These are phyloP conservation scores for Agriopis aurantiaria DNA, from an alignment of 2,888 invertebrate genomes.

Conservation along the genomic window DNA sequence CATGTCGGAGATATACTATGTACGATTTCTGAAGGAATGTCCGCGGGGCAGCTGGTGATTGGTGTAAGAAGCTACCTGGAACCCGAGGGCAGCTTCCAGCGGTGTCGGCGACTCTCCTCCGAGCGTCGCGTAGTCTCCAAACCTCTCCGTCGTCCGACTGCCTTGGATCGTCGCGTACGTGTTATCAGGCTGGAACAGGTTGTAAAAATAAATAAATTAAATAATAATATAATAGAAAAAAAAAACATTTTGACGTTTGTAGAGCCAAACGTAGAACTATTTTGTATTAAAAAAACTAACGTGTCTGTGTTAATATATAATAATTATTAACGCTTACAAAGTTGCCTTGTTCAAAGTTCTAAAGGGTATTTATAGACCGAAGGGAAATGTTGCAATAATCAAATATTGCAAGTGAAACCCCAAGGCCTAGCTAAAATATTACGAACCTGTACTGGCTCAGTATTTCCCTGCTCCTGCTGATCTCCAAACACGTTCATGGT, in stretches of 20 bases:
- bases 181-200: slow-evolving; percentile 87
- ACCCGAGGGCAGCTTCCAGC: slow-evolving; percentile 78
- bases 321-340: no score
- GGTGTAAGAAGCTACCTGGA: slow-evolving; percentile 65
- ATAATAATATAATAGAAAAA: no score
- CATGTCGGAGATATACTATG: no score
- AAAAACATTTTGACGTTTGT: no score
- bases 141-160: slow-evolving; percentile 83
- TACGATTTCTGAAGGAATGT: no score
- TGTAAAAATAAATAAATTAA: not conserved
- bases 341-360: no score
- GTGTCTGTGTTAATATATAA: no score
- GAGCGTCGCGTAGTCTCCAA: slow-evolving; percentile 89
- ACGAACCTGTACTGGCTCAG: slow-evolving; percentile 63
- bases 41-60: no score
- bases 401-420: not conserved
- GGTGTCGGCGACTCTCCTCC: slow-evolving; percentile 80
- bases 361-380: no score
- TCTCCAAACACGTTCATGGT: slow-evolving; percentile 96
- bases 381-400: not conserved
- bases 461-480: slow-evolving; percentile 70
- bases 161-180: slow-evolving; percentile 93
- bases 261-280: no score
- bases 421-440: not conserved
- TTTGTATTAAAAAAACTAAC: no score